Base-by-base conservation (phyloP, 2,888 invertebrate genomes). In the Pollenia amentaria region DNA sequence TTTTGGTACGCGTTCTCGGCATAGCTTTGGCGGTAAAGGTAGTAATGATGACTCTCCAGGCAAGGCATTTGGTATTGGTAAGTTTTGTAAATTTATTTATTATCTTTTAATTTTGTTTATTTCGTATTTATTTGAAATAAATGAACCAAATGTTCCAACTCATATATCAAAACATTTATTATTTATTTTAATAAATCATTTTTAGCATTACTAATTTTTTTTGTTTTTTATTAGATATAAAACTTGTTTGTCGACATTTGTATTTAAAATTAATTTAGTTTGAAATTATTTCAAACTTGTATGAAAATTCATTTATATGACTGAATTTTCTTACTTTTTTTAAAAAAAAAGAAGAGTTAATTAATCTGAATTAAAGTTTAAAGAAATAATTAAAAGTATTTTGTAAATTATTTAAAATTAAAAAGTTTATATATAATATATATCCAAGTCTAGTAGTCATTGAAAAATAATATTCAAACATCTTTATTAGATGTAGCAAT, bases 11-110 rank as follows among this genome's bases (percentile, higher is more conserved):
- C 91, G 94, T 42, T 91, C 91, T 88, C 93, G 94, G 18, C 95
- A 95, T 89, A 95, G 95, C 77, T 95, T 95, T 92, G 95, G 95
- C 0, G 95, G 95, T 89, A 95, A 95, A 88, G 93, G 94, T 6
- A 92, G 93, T 82, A 91, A 91, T 78, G 95, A 95, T 84, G 95
- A 95, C 83, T 94, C 95, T 21, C 92, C 93, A 0, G 95, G 96
- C 72, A 97, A 97, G 94, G 96, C 97, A 4, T 97, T 97, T 92
- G 97, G 97, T 94, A 95, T 97, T 90, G 97, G 97, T 97, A 95
- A 95, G 92, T 73, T 62, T 57, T 40, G 6, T 18, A 88, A 89
- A 42, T 67, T 76, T 64, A 16, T 8, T 70, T 14, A 6, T 40
- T 16, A 46, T 6, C 65, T 53, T 78, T 77, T 2, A 51, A 4